Conservation (phyloP, 2,113 vertebrate species). For the Megaptera novaeangliae region DNA sequence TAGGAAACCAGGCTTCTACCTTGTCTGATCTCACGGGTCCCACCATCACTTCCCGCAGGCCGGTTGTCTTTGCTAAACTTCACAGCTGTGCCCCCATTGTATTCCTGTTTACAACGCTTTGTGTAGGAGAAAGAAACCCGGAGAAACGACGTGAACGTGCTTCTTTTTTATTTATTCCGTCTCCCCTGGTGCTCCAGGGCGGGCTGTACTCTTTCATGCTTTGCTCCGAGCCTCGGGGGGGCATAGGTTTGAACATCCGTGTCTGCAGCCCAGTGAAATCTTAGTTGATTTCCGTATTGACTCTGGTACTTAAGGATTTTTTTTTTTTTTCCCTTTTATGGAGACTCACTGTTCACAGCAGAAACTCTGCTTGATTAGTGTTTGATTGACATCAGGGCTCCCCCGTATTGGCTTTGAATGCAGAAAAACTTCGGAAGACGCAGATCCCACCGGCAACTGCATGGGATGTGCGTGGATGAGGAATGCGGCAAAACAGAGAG, state of each 20-base stretch:
- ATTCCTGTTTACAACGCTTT: neutral
- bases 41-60: no score
- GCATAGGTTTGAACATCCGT: accelerated
- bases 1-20: accelerated
- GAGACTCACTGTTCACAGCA: neutral
- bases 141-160: accelerated
- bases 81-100: neutral
- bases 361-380: neutral
- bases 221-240: neutral
- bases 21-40: neutral
- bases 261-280: neutral
- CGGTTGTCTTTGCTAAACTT: neutral
- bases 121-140: neutral
- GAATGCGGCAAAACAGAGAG: neutral
- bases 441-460: no score
- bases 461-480: accelerated
- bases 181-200: no score
- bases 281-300: neutral
- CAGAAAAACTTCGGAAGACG: neutral
- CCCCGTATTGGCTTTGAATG: neutral
- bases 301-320: neutral
- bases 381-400: neutral
- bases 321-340: neutral
- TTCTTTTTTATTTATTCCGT: accelerated
- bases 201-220: no score